These are phyloP conservation scores for Lepidocyrtinus sp. DNA, from an alignment of 2,888 invertebrate genomes.

Conservation along the genomic window DNA sequence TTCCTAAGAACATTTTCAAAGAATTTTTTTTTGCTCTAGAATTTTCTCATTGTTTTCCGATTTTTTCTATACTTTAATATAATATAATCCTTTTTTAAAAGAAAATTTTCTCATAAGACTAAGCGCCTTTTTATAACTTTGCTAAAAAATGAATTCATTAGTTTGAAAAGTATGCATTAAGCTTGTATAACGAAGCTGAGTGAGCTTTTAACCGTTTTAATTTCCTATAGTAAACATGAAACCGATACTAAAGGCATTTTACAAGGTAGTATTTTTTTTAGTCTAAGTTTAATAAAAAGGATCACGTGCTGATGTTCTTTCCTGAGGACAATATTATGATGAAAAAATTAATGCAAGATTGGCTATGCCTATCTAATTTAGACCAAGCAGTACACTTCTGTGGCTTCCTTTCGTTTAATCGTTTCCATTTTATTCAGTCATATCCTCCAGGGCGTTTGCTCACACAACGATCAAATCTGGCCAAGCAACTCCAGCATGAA, in stretches of 20 bases:
- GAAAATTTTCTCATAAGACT: too few relatives aligned
- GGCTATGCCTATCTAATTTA: conserved; percentile 17
- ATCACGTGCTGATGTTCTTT: conserved; percentile 3
- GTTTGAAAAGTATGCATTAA: too few relatives aligned
- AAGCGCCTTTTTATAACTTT: too few relatives aligned
- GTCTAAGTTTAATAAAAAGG: background rate
- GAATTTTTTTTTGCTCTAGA: background rate
- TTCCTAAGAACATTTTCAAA: background rate
- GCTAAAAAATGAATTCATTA: too few relatives aligned
- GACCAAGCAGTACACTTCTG: background rate
- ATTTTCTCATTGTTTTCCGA: background rate
- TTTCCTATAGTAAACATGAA: background rate
- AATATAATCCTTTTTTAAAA: background rate
- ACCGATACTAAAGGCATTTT: background rate
- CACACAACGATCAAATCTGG: conserved; percentile 42
- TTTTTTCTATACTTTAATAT: too few relatives aligned
- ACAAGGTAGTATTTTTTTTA: conserved; percentile 12
- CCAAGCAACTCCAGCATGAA: conserved; percentile 12
- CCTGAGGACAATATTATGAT: background rate
- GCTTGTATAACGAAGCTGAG: too few relatives aligned
- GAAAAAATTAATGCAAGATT: conserved; percentile 27
- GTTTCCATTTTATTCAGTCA: conserved; percentile 20
- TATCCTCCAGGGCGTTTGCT: conserved; percentile 39
- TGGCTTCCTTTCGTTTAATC: conserved; percentile 23
- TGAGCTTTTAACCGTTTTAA: background rate